A percentile compares a stretch with the other conserved stretches of the same genome.
phyloP scores from a whole-genome alignment of 2,113 vertebrate genomes.

The Cheirogaleus medius region DNA sequence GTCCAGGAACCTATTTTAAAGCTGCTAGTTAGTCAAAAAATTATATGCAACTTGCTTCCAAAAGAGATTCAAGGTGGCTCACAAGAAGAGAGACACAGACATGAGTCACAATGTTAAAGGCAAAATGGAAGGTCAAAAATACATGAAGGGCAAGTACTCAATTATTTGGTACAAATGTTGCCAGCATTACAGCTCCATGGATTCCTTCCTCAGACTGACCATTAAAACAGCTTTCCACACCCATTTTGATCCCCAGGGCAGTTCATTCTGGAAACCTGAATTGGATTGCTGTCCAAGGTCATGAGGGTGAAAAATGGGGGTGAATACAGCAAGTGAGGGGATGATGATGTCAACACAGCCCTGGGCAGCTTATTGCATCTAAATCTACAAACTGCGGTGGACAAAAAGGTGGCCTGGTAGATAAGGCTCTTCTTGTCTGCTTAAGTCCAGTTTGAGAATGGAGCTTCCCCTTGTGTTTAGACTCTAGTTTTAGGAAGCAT shows the following conservation, averaged over 20 bases:
- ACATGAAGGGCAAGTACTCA: conserved; percentile 48
- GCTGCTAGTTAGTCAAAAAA: conserved; percentile 5
- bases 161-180: conserved; percentile 45
- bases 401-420: conserved; percentile 39
- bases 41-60: conserved; percentile 25
- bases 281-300: conserved; percentile 67
- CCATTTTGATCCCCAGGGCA: conserved; percentile 67
- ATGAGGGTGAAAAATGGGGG: conserved; percentile 43
- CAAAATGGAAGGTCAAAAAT: conserved; percentile 58
- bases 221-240: conserved; percentile 34
- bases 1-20: conserved; percentile 44
- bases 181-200: not conserved
- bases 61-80: conserved; percentile 22
- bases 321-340: not conserved
- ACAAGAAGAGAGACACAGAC: not conserved
- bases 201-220: conserved; percentile 41
- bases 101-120: not conserved
- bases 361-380: conserved; percentile 29
- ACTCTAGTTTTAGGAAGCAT: conserved; percentile 52
- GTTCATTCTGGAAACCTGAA: conserved; percentile 70
- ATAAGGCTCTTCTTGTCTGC: conserved; percentile 30
- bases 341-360: conserved; percentile 6
- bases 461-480: not conserved
- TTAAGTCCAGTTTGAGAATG: conserved; percentile 25
- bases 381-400: conserved; percentile 38